Conservation (phyloP, 1,140 invertebrate genomes). For the Drosophila virilis region DNA sequence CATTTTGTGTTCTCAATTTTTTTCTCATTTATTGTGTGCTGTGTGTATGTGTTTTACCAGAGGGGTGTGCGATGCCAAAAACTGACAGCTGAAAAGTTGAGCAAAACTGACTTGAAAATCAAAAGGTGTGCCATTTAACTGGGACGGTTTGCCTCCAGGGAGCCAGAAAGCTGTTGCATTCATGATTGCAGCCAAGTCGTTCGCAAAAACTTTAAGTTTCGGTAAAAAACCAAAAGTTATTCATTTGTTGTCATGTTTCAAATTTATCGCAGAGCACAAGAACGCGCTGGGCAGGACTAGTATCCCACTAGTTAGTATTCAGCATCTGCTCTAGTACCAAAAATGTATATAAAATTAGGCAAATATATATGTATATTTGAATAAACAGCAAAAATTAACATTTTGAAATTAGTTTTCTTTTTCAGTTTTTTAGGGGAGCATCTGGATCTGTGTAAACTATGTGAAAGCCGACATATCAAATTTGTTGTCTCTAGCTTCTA, state of each 20-base stretch:
- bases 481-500: no score
- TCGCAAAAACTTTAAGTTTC: conserved; percentile 1
- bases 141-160: neutral
- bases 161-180: conserved; percentile 5
- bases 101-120: conserved; percentile 28
- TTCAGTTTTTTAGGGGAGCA: no score
- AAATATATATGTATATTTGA: no score
- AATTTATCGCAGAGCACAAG: neutral
- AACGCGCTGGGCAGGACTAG: no score
- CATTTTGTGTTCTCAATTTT: conserved; percentile 51
- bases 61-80: conserved; percentile 16
- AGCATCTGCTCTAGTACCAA: no score
- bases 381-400: no score
- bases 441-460: no score
- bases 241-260: neutral
- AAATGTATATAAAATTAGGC: no score
- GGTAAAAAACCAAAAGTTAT: neutral
- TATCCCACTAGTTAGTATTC: neutral
- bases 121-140: conserved; percentile 56
- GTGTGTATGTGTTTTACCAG: neutral
- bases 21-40: conserved; percentile 12
- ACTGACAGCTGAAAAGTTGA: conserved; percentile 56
- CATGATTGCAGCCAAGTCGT: neutral
- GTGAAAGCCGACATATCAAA: no score
- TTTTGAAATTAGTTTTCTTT: no score